Percentiles rank a stretch among this genome's conserved stretches.
phyloP scores from a whole-genome alignment of 2,888 invertebrate genomes.

The Xestia c-nigrum region DNA sequence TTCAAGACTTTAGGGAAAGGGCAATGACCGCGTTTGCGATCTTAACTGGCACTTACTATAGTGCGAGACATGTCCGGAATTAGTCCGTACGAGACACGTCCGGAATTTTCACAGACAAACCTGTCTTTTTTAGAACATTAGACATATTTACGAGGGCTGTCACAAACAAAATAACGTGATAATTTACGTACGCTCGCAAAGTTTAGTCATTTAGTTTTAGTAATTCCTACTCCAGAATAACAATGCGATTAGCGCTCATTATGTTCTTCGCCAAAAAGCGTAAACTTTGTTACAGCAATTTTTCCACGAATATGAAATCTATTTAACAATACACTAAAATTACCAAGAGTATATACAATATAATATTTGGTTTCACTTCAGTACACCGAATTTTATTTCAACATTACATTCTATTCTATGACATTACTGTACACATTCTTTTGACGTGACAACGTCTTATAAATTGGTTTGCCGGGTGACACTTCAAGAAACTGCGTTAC shows the following conservation, averaged over 20 bases:
- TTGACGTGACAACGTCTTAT: too few species aligned
- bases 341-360: constrained; percentile 64
- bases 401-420: constrained; percentile 25
- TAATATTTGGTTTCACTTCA: constrained; percentile 69
- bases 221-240: background rate
- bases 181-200: constrained; percentile 18
- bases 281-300: constrained; percentile 6
- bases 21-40: too few species aligned
- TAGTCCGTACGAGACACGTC: too few species aligned
- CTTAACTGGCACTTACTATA: too few species aligned
- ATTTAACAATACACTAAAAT: constrained; percentile 55
- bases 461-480: too few species aligned
- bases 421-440: constrained; percentile 50
- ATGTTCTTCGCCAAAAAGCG: constrained; percentile 28
- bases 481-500: too few species aligned
- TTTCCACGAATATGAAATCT: constrained; percentile 37
- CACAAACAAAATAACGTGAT: constrained; percentile 8
- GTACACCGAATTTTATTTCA: constrained; percentile 65
- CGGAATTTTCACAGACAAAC: too few species aligned
- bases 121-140: too few species aligned
- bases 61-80: too few species aligned
- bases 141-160: background rate
- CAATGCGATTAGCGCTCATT: background rate
- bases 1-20: too few species aligned
- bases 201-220: background rate